phyloP scores from a whole-genome alignment of 2,797 vertebrate genomes.

The Crenuchus spilurus region DNA sequence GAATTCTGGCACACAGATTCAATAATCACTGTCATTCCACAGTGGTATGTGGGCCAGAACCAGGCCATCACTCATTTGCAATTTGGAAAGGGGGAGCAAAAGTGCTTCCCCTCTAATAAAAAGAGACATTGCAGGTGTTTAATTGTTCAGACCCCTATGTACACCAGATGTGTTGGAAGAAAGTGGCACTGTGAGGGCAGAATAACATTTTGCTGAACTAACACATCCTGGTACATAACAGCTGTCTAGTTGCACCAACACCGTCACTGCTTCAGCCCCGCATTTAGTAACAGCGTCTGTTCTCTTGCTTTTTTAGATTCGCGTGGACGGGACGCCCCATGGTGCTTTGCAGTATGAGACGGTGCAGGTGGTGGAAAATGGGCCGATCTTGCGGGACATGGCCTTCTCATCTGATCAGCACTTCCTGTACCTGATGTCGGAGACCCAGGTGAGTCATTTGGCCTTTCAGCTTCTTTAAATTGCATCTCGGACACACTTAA shows the following conservation, averaged over 20 bases:
- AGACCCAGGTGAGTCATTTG: slow-evolving; percentile 87
- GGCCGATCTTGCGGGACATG: slow-evolving; percentile 92
- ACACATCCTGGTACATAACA: slow-evolving; percentile 35
- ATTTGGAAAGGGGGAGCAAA: no score
- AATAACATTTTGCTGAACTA: slow-evolving; percentile 30
- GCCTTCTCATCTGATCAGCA: slow-evolving; percentile 92
- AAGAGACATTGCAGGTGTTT: slow-evolving; percentile 19
- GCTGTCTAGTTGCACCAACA: slow-evolving; percentile 31
- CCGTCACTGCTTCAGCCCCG: slow-evolving; percentile 9
- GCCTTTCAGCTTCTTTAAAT: background rate
- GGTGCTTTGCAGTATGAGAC: slow-evolving; percentile 91
- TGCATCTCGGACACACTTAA: no score
- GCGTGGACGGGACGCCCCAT: slow-evolving; percentile 88
- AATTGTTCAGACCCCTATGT: background rate
- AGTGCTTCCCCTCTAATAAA: no score
- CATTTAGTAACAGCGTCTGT: slow-evolving; percentile 29
- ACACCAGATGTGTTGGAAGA: slow-evolving; percentile 42
- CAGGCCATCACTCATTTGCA: no score
- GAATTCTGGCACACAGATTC: no score
- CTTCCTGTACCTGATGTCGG: slow-evolving; percentile 95
- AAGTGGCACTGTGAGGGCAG: slow-evolving; percentile 22
- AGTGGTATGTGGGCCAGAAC: no score
- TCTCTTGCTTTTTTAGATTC: slow-evolving; percentile 78
- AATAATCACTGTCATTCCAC: no score
- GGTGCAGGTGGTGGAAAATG: slow-evolving; percentile 88